Evolutionary conservation across 2,113 vertebrate species (phyloP).

Genomic region (Oncorhynchus clarkii): DNA sequence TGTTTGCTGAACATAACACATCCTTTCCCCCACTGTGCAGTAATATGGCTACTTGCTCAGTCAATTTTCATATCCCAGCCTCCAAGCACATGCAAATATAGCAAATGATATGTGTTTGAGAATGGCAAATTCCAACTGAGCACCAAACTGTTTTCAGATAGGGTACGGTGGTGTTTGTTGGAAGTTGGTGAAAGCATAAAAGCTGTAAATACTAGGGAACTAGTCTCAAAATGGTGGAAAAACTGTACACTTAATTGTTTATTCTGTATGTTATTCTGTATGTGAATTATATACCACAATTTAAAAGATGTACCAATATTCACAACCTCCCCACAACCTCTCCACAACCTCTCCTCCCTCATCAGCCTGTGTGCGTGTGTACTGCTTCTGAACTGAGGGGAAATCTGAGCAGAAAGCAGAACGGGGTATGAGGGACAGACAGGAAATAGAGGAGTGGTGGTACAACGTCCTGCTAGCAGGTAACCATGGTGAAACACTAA

Average conservation of each 20-base stretch:
- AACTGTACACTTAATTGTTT: too few species aligned
- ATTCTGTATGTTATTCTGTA: too few species aligned
- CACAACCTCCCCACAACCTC: too few species aligned
- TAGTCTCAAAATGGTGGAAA: too few species aligned
- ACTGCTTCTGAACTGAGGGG: slow-evolving; percentile 35
- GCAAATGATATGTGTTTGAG: slow-evolving; percentile 58
- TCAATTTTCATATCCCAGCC: slow-evolving; percentile 77
- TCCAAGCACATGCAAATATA: slow-evolving; percentile 73
- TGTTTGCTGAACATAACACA: slow-evolving; percentile 70
- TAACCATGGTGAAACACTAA: not conserved
- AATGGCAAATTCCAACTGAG: too few species aligned
- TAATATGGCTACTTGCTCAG: slow-evolving; percentile 79
- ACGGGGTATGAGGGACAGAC: slow-evolving; percentile 41
- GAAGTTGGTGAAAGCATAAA: too few species aligned
- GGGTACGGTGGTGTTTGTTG: too few species aligned
- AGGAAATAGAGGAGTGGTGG: slow-evolving; percentile 63
- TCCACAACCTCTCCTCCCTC: too few species aligned
- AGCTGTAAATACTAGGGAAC: too few species aligned
- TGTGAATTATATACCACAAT: too few species aligned
- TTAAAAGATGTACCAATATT: too few species aligned
- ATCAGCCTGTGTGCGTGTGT: not conserved
- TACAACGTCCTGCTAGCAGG: slow-evolving; percentile 13
- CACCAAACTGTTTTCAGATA: too few species aligned
- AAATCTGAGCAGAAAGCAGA: slow-evolving; percentile 67
- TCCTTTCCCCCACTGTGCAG: slow-evolving; percentile 72